phyloP scores from a whole-genome alignment of 2,797 vertebrate genomes.

The Typhlichthys eigenmanni region DNA sequence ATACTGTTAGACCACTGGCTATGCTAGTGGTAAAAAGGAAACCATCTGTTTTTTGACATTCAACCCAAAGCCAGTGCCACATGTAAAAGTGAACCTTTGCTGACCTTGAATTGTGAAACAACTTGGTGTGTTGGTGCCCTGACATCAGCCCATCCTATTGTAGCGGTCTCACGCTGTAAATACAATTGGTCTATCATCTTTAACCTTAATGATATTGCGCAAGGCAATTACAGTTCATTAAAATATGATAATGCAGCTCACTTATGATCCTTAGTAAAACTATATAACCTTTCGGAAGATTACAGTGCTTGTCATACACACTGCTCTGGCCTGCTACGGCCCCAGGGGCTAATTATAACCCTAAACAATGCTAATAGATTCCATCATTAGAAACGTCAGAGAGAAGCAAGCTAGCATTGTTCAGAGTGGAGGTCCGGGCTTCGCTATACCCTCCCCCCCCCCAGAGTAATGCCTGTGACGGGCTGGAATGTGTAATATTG shows the following conservation, averaged over 20 bases:
- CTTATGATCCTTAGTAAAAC: conserved; percentile 31
- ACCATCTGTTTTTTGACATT: conserved; percentile 76
- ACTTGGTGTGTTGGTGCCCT: conserved; percentile 29
- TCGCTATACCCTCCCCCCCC: conserved; percentile 14
- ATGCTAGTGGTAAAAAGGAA: conserved; percentile 64
- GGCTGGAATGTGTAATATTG: conserved; percentile 61
- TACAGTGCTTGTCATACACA: conserved; percentile 24
- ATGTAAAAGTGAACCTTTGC: conserved; percentile 52
- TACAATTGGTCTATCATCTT: conserved; percentile 18
- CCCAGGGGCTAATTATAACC: conserved; percentile 61
- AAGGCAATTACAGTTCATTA: conserved; percentile 31
- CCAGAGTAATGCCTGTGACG: conserved; percentile 34
- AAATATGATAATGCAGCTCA: conserved; percentile 24
- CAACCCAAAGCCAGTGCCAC: conserved; percentile 51
- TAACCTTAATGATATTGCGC: conserved; percentile 20
- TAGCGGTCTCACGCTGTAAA: conserved; percentile 1
- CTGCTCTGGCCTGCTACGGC: conserved; percentile 27
- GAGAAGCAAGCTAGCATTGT: conserved; percentile 8
- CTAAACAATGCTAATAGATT: conserved; percentile 56
- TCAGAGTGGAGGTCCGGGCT: neutral
- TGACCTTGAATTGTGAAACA: conserved; percentile 42
- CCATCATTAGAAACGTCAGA: conserved; percentile 46
- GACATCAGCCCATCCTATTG: neutral
- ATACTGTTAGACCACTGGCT: conserved; percentile 66
- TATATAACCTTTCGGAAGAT: conserved; percentile 50